Conservation (phyloP, 2,888 invertebrate genomes). For the Drosophila mercatorum region DNA sequence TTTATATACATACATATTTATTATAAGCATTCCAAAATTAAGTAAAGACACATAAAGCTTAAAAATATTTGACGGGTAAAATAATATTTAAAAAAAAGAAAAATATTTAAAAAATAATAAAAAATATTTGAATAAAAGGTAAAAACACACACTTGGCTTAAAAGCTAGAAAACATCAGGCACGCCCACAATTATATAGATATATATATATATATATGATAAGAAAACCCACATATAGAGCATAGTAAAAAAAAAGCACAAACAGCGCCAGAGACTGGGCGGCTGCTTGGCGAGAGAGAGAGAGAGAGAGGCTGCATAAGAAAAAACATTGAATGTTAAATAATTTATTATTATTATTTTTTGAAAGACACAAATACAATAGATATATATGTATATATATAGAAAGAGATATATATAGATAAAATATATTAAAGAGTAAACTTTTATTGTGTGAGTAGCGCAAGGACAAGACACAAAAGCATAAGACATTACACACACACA, state of each 20-base stretch:
- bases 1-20: slow-evolving; percentile 32
- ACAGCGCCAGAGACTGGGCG: slow-evolving; percentile 10
- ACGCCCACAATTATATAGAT: slow-evolving; percentile 45
- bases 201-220: slow-evolving; percentile 28
- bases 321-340: slow-evolving; percentile 77
- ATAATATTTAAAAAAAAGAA: slow-evolving; percentile 28
- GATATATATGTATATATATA: slow-evolving; percentile 36
- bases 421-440: slow-evolving; percentile 40
- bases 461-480: slow-evolving; percentile 68
- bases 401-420: slow-evolving; percentile 35
- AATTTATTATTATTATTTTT: slow-evolving; percentile 67
- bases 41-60: slow-evolving; percentile 42
- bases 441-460: slow-evolving; percentile 54
- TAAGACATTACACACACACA: slow-evolving; percentile 26
- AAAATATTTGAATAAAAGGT: not conserved
- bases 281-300: slow-evolving; percentile 8
- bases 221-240: slow-evolving; percentile 50
- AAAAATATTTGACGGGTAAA: slow-evolving; percentile 61
- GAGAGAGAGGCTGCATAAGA: slow-evolving; percentile 53
- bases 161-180: slow-evolving; percentile 39
- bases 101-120: not conserved
- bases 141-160: slow-evolving; percentile 31
- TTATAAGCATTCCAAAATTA: slow-evolving; percentile 58
- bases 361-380: slow-evolving; percentile 68
- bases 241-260: slow-evolving; percentile 20